Evolutionary conservation across 2,113 vertebrate genomes (phyloP).

Genomic region (Esox niger): DNA sequence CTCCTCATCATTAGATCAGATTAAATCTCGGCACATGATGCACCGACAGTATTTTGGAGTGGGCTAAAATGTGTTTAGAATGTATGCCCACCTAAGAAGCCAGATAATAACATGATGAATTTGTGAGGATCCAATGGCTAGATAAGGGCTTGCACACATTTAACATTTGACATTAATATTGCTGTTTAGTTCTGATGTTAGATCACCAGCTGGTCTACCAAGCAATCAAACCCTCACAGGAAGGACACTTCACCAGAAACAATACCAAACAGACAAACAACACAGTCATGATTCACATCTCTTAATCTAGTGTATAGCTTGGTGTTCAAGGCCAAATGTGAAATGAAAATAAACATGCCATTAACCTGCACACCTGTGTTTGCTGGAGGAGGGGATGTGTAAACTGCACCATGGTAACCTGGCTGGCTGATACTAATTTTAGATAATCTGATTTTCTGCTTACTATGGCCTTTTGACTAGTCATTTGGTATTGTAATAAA

Average conservation of each 20-base stretch:
- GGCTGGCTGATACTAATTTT: too few relatives aligned
- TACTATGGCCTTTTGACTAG: too few relatives aligned
- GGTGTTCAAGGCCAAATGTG: constrained; percentile 25
- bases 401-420: background rate
- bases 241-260: constrained; percentile 32
- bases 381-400: background rate
- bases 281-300: constrained; percentile 46
- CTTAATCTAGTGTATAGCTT: constrained; percentile 9
- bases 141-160: constrained; percentile 35
- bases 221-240: constrained; percentile 31
- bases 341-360: constrained; percentile 22
- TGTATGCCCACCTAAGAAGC: background rate
- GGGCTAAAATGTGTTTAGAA: background rate
- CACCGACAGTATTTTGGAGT: too few relatives aligned
- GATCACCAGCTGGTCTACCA: constrained; percentile 35
- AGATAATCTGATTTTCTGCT: too few relatives aligned
- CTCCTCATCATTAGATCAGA: constrained; percentile 27
- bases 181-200: constrained; percentile 43
- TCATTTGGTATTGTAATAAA: too few relatives aligned
- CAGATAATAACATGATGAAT: background rate
- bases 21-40: too few relatives aligned
- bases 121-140: constrained; percentile 24
- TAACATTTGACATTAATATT: constrained; percentile 18
- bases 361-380: background rate
- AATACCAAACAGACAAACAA: constrained; percentile 51